These are phyloP conservation scores for Haemorhous mexicanus DNA, from an alignment of 2,113 vertebrate genomes.

Conservation along the genomic window DNA sequence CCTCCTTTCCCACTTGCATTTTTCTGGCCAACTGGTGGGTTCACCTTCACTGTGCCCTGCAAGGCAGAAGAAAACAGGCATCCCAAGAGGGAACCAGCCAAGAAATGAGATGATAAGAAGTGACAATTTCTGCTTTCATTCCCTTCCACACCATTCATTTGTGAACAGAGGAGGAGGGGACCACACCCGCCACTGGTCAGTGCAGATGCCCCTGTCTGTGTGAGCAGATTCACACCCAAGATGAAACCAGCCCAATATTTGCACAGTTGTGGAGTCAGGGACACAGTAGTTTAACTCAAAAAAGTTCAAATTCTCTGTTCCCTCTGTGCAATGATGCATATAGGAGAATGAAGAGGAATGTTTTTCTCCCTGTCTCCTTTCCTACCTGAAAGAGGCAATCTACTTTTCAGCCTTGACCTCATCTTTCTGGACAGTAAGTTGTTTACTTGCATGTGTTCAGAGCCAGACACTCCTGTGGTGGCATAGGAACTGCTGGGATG, in stretches of 20 bases:
- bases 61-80: neutral
- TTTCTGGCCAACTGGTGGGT: neutral
- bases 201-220: neutral
- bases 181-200: neutral
- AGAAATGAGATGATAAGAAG: neutral
- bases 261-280: neutral
- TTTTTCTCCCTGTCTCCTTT: neutral
- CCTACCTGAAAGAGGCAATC: neutral
- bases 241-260: neutral
- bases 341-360: neutral
- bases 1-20: neutral
- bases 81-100: neutral
- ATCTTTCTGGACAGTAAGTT: neutral
- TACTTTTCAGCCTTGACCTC: neutral
- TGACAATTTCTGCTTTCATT: neutral
- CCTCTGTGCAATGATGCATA: neutral
- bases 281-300: neutral
- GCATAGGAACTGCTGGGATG: neutral
- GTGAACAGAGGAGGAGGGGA: neutral
- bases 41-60: neutral
- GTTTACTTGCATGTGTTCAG: neutral
- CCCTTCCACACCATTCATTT: neutral
- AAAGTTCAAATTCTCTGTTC: neutral
- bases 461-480: neutral
- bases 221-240: neutral